These are phyloP conservation scores for Halichondria panicea DNA, from an alignment of 37 sponge, comb jelly and placozoan genomes.

Conservation along the genomic window DNA sequence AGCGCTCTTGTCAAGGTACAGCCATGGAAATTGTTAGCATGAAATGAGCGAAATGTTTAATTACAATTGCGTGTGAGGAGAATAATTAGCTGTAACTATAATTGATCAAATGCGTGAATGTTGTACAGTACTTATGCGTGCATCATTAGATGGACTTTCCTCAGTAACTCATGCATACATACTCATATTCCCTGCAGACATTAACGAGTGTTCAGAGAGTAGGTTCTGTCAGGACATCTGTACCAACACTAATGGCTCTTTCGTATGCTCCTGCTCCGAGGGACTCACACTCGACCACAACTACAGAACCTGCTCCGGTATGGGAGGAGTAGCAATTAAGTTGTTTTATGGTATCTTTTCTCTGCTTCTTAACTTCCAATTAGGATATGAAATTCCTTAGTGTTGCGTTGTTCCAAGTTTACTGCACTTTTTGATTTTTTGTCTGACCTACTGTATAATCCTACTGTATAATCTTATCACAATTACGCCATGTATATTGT, in stretches of 20 bases:
- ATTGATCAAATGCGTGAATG: too few relatives aligned
- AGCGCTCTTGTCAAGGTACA: conserved; percentile 16
- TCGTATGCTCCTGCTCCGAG: conserved; percentile 22
- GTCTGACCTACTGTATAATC: background rate
- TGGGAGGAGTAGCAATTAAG: background rate
- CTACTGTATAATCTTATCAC: background rate
- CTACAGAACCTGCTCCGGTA: conserved; percentile 17
- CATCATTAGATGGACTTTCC: too few relatives aligned
- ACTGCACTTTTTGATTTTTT: background rate
- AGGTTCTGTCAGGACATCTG: conserved; percentile 23
- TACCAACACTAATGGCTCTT: conserved; percentile 51
- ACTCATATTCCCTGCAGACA: conserved; percentile 21
- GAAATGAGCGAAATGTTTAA: too few relatives aligned
- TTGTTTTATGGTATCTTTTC: background rate
- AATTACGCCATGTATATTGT: background rate
- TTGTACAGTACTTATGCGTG: too few relatives aligned
- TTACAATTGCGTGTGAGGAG: too few relatives aligned
- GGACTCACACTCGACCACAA: conserved; percentile 19
- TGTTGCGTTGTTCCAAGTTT: background rate
- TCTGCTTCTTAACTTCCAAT: background rate
- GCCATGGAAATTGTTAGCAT: too few relatives aligned
- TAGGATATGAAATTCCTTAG: background rate
- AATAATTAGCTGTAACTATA: too few relatives aligned
- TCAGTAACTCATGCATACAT: too few relatives aligned
- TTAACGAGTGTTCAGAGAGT: conserved; percentile 23